Evolutionary conservation across 2,797 vertebrate species (phyloP).

Genomic region (Hyperoplus lanceolatus): DNA sequence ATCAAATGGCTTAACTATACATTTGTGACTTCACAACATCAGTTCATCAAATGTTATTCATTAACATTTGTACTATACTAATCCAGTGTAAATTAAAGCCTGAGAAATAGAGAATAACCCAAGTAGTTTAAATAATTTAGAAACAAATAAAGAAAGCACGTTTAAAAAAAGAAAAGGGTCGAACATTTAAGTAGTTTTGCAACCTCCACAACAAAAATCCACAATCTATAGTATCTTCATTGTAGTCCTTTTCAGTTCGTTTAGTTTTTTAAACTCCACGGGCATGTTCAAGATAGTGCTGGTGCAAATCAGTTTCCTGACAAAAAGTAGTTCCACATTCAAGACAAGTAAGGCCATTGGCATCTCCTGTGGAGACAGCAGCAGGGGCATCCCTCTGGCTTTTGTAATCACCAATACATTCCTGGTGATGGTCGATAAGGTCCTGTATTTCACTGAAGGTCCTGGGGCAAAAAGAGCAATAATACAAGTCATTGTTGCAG

Average conservation of each 20-base stretch:
- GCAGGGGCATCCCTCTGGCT: constrained; percentile 45
- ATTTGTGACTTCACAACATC: constrained; percentile 9
- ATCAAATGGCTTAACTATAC: constrained; percentile 4
- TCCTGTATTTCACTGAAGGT: constrained; percentile 79
- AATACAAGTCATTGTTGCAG: constrained; percentile 66
- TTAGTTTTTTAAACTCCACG: constrained; percentile 32
- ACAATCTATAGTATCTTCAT: constrained; percentile 48
- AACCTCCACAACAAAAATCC: constrained; percentile 10
- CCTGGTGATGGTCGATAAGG: constrained; percentile 83
- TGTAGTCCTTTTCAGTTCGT: constrained; percentile 11
- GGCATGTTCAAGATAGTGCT: constrained; percentile 80
- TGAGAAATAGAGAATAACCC: constrained; percentile 42
- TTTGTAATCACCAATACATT: constrained; percentile 72
- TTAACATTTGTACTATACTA: constrained; percentile 42
- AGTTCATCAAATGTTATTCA: constrained; percentile 10
- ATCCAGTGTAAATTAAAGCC: constrained; percentile 72
- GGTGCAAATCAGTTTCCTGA: constrained; percentile 79
- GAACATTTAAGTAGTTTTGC: constrained; percentile 25
- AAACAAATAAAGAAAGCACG: constrained; percentile 6
- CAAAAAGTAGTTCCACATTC: constrained; percentile 84
- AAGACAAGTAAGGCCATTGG: constrained; percentile 72
- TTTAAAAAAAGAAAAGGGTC: constrained; percentile 20
- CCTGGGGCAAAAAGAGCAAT: constrained; percentile 80
- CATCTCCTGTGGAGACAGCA: constrained; percentile 51
- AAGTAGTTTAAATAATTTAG: constrained; percentile 24